Evolutionary conservation across 2,113 vertebrate species (phyloP), one percentile per base, ranked within the genome.

Genomic region (Tyrannus savana): DNA sequence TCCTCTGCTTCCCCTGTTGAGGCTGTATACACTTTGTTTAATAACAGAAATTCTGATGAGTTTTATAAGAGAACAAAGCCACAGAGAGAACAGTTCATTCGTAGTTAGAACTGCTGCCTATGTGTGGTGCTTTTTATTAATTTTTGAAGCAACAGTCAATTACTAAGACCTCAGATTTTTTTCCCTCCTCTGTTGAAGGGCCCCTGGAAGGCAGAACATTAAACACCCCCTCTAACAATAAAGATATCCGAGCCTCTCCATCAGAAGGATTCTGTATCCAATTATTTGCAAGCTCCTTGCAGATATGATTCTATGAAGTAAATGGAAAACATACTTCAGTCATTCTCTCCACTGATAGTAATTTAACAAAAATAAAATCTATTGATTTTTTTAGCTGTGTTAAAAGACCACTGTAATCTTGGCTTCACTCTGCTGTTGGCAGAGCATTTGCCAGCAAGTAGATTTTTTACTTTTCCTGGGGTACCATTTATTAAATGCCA

Each of bases 361-460:
- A 97, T 96, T 96, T 93, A 96, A 96, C 95, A 94, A 91, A 94
- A 96, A 97, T 92, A 91, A 95, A 94, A 84, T 42, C n/a, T 66
- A 96, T 92, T 90, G 93, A 91, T 93, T 97, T 95, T 91, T 30
- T 59, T 90, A 82, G 55, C 93, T 89, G 30, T 94, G 79, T 87
- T 93, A 93, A 97, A 96, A 95, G 52, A 52, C 55, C 80, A 68
- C 62, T 79, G 67, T 71, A 91, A 88, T 91, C 44, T 95, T 95
- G 88, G 73, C 87, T 87, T 92, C 62, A 42, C 23, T 91, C 6
- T 4, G 5, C 68, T 89, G 33, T 78, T 96, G 89, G 89, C 75
- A 89, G 33, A 94, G 12, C 0, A 4, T 71, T 95, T 88, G 80
- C 49, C 31, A 78, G 50, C 41, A 75, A 83, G 68, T 13, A 76